phyloP scores from a whole-genome alignment of 1,140 invertebrate species.

The Rhyacophila brunnea region DNA sequence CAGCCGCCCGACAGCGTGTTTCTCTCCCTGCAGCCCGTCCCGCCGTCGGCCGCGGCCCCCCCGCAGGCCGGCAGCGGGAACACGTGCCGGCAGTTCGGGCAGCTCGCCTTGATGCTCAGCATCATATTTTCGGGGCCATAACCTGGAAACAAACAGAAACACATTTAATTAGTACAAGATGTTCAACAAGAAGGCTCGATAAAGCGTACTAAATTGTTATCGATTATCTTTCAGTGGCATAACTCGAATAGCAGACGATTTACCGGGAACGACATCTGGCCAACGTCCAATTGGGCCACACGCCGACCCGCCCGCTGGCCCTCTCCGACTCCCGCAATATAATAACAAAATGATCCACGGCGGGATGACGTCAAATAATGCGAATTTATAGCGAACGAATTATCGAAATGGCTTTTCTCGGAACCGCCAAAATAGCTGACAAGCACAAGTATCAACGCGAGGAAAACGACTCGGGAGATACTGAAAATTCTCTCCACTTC shows the following conservation, averaged over 20 bases:
- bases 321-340: too few species aligned
- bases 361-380: neutral
- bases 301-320: neutral
- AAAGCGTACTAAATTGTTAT: neutral
- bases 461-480: neutral
- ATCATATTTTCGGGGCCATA: slow-evolving; percentile 22
- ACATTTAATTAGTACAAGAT: neutral
- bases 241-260: neutral
- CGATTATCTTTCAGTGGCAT: neutral
- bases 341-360: neutral
- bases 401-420: neutral
- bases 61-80: slow-evolving; percentile 42
- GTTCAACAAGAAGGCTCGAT: neutral
- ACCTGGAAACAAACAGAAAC: neutral
- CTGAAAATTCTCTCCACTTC: too few species aligned
- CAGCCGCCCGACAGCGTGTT: slow-evolving; percentile 19
- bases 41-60: slow-evolving; percentile 34
- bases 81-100: slow-evolving; percentile 64
- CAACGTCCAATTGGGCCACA: slow-evolving; percentile 6
- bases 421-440: neutral
- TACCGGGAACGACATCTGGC: slow-evolving; percentile 4
- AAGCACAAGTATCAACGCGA: neutral
- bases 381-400: neutral
- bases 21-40: slow-evolving; percentile 30
- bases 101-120: slow-evolving; percentile 46